Percentiles rank a stretch among this genome's conserved stretches.
Evolutionary conservation across 1,140 invertebrate genomes (phyloP).

Genomic region (Eulimnadia texana): DNA sequence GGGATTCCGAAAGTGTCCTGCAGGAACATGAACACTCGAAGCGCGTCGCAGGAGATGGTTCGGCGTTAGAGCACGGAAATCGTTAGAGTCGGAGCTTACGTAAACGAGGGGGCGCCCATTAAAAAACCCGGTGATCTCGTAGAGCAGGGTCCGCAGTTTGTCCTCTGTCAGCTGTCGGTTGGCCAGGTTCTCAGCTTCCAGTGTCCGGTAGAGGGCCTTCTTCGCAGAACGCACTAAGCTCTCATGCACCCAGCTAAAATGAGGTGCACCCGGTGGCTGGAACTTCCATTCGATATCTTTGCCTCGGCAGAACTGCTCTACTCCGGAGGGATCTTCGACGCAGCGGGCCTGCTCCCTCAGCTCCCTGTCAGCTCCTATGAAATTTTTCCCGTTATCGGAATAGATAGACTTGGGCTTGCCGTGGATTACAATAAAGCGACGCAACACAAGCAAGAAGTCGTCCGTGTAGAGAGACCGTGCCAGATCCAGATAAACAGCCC

Average conservation of each 20-base stretch:
- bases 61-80: conserved; percentile 24
- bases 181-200: not conserved
- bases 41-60: conserved; percentile 17
- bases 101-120: conserved; percentile 24
- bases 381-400: conserved; percentile 10
- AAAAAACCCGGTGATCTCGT: conserved; percentile 23
- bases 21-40: not conserved
- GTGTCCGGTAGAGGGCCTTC: conserved; percentile 13
- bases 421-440: not conserved
- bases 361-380: conserved; percentile 1
- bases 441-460: conserved; percentile 3
- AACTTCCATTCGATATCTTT: not conserved
- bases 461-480: conserved; percentile 9
- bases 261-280: not conserved
- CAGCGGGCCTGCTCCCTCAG: not conserved
- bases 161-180: not conserved
- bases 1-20: not conserved
- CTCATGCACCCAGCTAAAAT: not conserved
- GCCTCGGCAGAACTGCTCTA: not conserved
- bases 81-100: conserved; percentile 23
- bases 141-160: conserved; percentile 22
- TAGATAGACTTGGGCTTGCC: not conserved
- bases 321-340: not conserved
- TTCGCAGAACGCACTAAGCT: not conserved
- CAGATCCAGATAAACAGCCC: conserved; percentile 19